phyloP scores from a whole-genome alignment of 2,888 invertebrate genomes.

The Flexamia atlantica region DNA sequence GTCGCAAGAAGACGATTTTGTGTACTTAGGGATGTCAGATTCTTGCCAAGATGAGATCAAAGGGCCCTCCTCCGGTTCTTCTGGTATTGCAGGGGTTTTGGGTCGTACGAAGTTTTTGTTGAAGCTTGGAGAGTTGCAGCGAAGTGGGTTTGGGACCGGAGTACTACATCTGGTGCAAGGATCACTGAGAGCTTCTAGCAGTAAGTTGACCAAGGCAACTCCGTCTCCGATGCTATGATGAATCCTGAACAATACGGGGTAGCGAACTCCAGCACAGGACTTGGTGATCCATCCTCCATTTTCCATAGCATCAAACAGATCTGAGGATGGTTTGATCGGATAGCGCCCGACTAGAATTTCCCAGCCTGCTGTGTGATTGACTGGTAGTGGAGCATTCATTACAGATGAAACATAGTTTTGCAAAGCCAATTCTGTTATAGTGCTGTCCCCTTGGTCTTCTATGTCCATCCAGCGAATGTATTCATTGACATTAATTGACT shows the following conservation, averaged over 20 bases:
- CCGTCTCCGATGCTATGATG: slow-evolving; percentile 79
- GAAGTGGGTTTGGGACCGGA: slow-evolving; percentile 9
- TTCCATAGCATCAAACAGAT: slow-evolving; percentile 63
- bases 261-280: slow-evolving; percentile 65
- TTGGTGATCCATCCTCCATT: slow-evolving; percentile 67
- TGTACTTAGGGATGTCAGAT: slow-evolving; percentile 45
- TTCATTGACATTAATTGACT: slow-evolving; percentile 74
- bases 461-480: slow-evolving; percentile 75
- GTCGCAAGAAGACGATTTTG: slow-evolving; percentile 44
- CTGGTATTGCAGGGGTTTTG: slow-evolving; percentile 34
- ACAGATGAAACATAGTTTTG: slow-evolving; percentile 74
- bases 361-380: slow-evolving; percentile 76
- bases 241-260: slow-evolving; percentile 77
- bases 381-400: slow-evolving; percentile 75
- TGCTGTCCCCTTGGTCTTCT: slow-evolving; percentile 68
- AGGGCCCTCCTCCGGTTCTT: slow-evolving; percentile 2
- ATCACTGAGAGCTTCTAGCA: slow-evolving; percentile 76
- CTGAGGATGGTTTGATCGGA: slow-evolving; percentile 65
- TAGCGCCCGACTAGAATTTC: slow-evolving; percentile 76
- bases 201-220: slow-evolving; percentile 76
- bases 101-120: slow-evolving; percentile 23
- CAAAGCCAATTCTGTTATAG: slow-evolving; percentile 73
- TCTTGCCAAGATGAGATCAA: slow-evolving; percentile 36
- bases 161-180: slow-evolving; percentile 65
- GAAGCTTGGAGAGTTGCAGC: slow-evolving; percentile 32